Evolutionary conservation across 1,140 invertebrate species (phyloP).

Genomic region (Macrocentrus cingulum): DNA sequence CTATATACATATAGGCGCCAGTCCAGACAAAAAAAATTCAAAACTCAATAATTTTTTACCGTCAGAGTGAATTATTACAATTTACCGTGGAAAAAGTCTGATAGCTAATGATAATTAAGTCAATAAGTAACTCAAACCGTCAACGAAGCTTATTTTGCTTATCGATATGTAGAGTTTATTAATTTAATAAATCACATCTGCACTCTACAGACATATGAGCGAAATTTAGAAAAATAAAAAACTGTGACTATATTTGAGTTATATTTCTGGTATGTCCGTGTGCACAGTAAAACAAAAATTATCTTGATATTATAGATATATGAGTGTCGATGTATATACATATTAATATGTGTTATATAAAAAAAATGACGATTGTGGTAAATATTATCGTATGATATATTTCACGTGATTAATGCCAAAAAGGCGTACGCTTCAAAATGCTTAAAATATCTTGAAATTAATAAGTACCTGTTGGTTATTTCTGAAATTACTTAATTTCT

Average conservation of each 20-base stretch:
- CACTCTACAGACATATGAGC: background rate
- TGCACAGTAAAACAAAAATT: conserved; percentile 1
- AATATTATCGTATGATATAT: background rate
- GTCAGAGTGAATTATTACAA: background rate
- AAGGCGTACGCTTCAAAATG: no score
- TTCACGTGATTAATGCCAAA: background rate
- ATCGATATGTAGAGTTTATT: background rate
- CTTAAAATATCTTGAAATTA: no score
- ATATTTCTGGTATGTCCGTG: no score
- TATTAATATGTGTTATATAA: background rate
- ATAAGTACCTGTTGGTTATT: no score
- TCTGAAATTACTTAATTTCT: no score
- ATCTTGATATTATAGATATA: background rate
- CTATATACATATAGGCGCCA: no score
- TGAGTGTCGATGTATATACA: background rate
- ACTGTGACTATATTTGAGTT: no score
- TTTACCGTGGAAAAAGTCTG: background rate
- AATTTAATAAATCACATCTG: background rate
- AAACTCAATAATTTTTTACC: background rate
- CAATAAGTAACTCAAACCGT: conserved; percentile 6
- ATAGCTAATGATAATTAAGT: conserved; percentile 9
- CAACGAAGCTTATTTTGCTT: background rate
- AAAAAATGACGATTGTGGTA: background rate
- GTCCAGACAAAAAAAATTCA: no score
- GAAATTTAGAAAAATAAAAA: no score